phyloP scores from a whole-genome alignment of 2,113 vertebrate species.

The Pycnonotus jocosus region DNA sequence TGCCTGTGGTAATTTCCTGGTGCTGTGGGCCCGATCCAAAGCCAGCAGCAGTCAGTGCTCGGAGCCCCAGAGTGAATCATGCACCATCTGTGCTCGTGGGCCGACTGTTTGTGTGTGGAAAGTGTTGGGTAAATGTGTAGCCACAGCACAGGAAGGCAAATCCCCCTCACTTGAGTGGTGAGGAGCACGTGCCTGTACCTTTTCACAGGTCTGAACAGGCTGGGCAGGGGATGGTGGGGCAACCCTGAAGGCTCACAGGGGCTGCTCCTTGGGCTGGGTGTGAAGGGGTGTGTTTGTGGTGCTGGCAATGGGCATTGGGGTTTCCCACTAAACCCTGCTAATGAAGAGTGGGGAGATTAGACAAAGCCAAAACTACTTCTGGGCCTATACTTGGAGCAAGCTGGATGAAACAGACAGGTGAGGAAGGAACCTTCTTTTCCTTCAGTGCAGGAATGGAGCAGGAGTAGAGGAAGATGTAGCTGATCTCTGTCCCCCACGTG shows the following conservation, averaged over 20 bases:
- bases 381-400: neutral
- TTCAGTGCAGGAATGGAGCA: neutral
- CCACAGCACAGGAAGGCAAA: constrained; percentile 2
- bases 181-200: neutral
- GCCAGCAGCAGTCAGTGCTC: neutral
- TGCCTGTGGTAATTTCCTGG: neutral
- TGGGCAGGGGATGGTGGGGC: neutral
- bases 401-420: neutral
- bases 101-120: constrained; percentile 3
- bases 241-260: neutral
- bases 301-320: neutral
- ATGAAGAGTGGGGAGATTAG: rapidly evolving
- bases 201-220: neutral
- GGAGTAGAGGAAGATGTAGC: neutral
- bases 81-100: constrained; percentile 49
- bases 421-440: neutral
- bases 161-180: neutral
- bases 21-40: neutral
- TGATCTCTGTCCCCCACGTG: neutral
- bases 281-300: neutral
- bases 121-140: constrained; percentile 25
- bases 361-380: neutral
- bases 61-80: constrained; percentile 32
- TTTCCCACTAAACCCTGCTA: neutral
- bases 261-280: neutral